These are phyloP conservation scores for Ahaetulla prasina DNA, from an alignment of 2,113 vertebrate species.

Conservation along the genomic window DNA sequence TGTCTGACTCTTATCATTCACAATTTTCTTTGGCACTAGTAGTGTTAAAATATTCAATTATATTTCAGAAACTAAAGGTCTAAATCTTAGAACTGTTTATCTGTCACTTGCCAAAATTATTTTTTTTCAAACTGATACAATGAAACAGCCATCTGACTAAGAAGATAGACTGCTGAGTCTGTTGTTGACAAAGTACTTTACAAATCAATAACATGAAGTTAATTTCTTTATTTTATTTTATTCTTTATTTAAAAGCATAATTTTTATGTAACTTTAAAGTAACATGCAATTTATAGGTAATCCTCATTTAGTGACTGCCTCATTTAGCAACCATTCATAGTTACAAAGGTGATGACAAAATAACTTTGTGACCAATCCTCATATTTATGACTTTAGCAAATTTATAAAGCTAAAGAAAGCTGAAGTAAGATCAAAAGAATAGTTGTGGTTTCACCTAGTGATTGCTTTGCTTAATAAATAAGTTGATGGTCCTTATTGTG, in stretches of 20 bases:
- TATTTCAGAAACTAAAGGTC: slow-evolving; percentile 28
- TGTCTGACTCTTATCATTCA: slow-evolving; percentile 39
- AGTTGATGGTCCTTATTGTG: background rate
- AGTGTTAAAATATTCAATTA: slow-evolving; percentile 18
- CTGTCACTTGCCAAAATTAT: slow-evolving; percentile 30
- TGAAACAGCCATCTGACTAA: slow-evolving; percentile 26
- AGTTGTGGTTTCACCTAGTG: background rate
- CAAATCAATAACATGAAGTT: slow-evolving; percentile 20
- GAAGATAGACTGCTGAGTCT: slow-evolving; percentile 32
- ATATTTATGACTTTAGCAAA: background rate
- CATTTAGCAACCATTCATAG: background rate
- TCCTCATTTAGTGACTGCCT: background rate
- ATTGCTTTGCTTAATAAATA: background rate
- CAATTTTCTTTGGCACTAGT: slow-evolving; percentile 34
- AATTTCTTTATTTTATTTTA: background rate
- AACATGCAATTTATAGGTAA: background rate
- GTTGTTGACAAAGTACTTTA: slow-evolving; percentile 16
- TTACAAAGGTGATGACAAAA: background rate
- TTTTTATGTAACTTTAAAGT: background rate
- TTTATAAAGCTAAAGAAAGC: background rate
- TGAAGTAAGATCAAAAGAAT: background rate
- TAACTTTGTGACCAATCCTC: background rate
- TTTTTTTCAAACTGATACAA: slow-evolving; percentile 28
- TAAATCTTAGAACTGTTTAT: background rate
- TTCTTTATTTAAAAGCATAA: background rate